Evolutionary conservation across 2,888 invertebrate genomes (phyloP), one percentile per base, ranked within the genome.

Genomic region (Monochamus alternatus): DNA sequence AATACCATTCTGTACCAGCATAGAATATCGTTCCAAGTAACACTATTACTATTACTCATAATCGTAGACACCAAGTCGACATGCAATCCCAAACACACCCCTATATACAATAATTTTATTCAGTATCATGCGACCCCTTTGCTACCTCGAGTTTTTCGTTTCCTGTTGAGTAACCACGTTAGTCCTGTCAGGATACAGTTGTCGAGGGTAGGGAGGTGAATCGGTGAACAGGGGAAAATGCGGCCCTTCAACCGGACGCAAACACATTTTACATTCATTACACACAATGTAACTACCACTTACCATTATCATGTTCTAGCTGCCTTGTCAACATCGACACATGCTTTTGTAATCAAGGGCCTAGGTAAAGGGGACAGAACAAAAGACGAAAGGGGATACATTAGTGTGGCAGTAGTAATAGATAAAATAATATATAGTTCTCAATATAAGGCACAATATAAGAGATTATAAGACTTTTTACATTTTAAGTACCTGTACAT

Each of bases 251-350:
- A 77, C 75, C 67, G 77, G 70, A 76, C 75, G 74, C 81, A 84
- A 84, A 83, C 84, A 83, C 80, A 83, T 84, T 85, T 84, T 79
- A 82, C 83, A 84, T 84, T 83, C 85, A 84, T 84, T 83, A 84
- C 80, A 80, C 73, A 82, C 81, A 82, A 80, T 83, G 81, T 83
- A 84, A 82, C 85, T 83, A 84, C 84, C 84, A 85, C 84, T 85
- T 83, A 82, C 80, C 78, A 80, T 81, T 83, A 80, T 80, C 75
- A 63, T 79, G 73, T 77, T 66, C 78, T 74, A 78, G 77, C 76
- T 59, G 79, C 80, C 75, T 72, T 80, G 80, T 80, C 81, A 76
- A 78, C 80, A 77, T 74, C 66, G 78, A 75, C 76, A 78, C 44
- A 68, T 58, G 43, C 59, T 55, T 59, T 68, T 59, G 5, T 9